These are phyloP conservation scores for Drosophila monieri DNA, from an alignment of 2,888 invertebrate species.

Conservation along the genomic window DNA sequence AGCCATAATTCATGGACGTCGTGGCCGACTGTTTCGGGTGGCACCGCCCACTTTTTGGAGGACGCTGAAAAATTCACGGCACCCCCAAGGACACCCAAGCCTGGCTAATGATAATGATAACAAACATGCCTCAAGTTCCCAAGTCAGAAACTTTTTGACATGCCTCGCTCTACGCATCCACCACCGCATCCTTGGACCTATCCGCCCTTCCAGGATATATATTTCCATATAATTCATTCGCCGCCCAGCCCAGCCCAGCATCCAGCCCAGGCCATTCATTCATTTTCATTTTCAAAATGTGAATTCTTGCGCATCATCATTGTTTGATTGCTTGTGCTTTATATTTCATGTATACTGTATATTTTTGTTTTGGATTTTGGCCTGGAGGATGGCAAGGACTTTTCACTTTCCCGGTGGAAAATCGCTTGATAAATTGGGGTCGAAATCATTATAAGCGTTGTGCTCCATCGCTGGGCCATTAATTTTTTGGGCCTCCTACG, in stretches of 20 bases:
- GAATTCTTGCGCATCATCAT: slow-evolving; percentile 82
- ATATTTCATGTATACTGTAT: slow-evolving; percentile 44
- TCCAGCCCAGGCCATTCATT: slow-evolving; percentile 54
- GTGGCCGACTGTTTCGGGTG: slow-evolving; percentile 30
- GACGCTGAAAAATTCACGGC: slow-evolving; percentile 48
- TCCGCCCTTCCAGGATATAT: slow-evolving; percentile 44
- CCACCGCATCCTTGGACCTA: slow-evolving; percentile 9
- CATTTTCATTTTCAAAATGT: slow-evolving; percentile 73
- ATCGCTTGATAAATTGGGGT: slow-evolving; percentile 80
- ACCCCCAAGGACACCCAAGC: slow-evolving; percentile 25
- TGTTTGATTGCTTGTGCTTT: slow-evolving; percentile 80
- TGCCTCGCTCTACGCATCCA: slow-evolving; percentile 46
- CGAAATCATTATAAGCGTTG: slow-evolving; percentile 80
- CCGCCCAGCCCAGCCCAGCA: slow-evolving; percentile 14
- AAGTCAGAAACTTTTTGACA: slow-evolving; percentile 81
- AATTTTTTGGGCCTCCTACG: slow-evolving; percentile 50
- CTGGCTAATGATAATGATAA: slow-evolving; percentile 79
- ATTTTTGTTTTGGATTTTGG: slow-evolving; percentile 45
- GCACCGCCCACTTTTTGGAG: slow-evolving; percentile 22
- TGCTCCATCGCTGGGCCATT: slow-evolving; percentile 72
- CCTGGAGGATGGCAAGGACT: slow-evolving; percentile 37
- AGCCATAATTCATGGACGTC: slow-evolving; percentile 81
- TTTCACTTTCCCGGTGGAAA: slow-evolving; percentile 61
- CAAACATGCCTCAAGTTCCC: slow-evolving; percentile 75
- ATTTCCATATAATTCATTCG: slow-evolving; percentile 76